Base-by-base conservation (phyloP, 1,140 invertebrate genomes). In the Zaprionus capensis region DNA sequence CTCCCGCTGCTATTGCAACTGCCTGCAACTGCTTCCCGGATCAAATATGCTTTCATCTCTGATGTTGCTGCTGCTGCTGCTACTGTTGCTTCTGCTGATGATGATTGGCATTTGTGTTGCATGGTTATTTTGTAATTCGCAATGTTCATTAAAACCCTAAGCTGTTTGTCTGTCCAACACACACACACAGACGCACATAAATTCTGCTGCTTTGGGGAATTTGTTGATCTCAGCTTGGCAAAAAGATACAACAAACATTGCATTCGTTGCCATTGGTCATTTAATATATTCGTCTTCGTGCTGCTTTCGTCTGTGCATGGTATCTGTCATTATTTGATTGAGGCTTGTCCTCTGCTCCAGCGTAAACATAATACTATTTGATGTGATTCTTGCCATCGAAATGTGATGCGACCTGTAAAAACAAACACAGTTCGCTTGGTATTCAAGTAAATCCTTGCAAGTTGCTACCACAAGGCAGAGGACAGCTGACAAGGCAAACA, bases 61-160 rank as follows among this genome's bases (percentile, higher is more conserved):
- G 53, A 57, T 57, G 26, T 5, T 14, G 14, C 14, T 41, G 2
- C 12, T 41, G 36, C 12, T 38, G n/a, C 20, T 49, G 1, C 46
- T 62, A n/a, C 31, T 63, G 2, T 22, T 56, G 28, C 34, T 63
- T 49, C 26, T 64, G 11, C n/a, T 63, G 24, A 57, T 57, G 22
- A 55, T 66, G 36, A 36, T 59, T 44, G 65, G 57, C 26, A 26
- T 34, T 20, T 12, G 14, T 24, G 65, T 61, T 17, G 51, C 46
- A 55, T 66, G 17, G 26, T 34, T 69, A n/a, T 28, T 44, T 46
- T 17, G 41, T 46, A 46, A 46, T 69, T 36, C 70, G 67, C 70
- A 90, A 81, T 90, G 81, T 84, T 82, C 85, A 88, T 88, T 87
- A 88, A 85, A 82, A 77, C 81, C 84, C 84, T 85, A 90, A 88